Base-by-base conservation (phyloP, 2,113 vertebrate species). In the Lampris megalopsis region DNA sequence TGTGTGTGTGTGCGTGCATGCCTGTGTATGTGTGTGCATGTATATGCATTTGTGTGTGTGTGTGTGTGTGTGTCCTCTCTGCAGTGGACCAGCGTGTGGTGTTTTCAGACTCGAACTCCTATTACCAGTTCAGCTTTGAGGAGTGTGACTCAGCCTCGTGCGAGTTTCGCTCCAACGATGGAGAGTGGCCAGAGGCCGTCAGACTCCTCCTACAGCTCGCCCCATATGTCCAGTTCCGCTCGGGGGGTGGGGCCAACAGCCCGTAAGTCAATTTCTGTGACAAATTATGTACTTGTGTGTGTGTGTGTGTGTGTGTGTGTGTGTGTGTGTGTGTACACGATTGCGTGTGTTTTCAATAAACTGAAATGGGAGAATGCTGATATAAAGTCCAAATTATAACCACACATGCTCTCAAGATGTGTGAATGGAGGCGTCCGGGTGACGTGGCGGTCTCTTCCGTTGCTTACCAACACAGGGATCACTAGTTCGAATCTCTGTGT, bases 121-220 rank as follows among this genome's bases (percentile, higher is more conserved):
- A 97, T 92, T 99, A 99, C 91, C 98, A 99, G 93, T 99, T 99
- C 92, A 98, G 97, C 54, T 96, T 96, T 0, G 97, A 99, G 79
- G 97, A 99, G 87, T 99, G 97, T 41, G 96, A 95, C 71, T 95
- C 95, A 2, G 85, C 95, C 9, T 96, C 95, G 91, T 99, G 98
- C 80, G 96, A 98, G 87, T 98, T 96, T 86, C 96, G 97, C 60
- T 86, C 82, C 86, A 95, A 95, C 78, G 97, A 97, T 59, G 95
- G 94, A 68, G 95, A 95, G 52, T 99, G 97, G 98, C 95, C 96
- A 66, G 97, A 97, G 1, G 97, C 96, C 0, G 97, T 98, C 61
- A 94, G 95, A 41, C 95, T 98, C 62, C 92, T 99, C 38, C 89
- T 98, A 57, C 97, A 97, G 58, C 94, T 99, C 0, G 95, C 97